Percentiles rank a stretch among this genome's conserved stretches.
phyloP scores from a whole-genome alignment of 2,797 vertebrate species.

The Megalops cyprinoides region DNA sequence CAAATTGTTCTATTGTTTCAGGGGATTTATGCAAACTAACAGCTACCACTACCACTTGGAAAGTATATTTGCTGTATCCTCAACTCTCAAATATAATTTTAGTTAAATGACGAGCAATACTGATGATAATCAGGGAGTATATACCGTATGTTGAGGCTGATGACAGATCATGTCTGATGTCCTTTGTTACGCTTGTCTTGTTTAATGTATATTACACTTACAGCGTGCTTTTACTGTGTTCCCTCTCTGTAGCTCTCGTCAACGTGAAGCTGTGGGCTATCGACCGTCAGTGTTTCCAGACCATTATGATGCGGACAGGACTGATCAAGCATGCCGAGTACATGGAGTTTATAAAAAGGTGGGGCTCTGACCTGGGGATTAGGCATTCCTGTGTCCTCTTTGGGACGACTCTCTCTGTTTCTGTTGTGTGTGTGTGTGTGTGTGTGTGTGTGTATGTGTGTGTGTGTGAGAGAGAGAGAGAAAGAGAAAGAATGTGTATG shows the following conservation, averaged over 20 bases:
- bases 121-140: too few relatives aligned
- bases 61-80: not conserved
- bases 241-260: slow-evolving; percentile 59
- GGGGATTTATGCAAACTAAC: not conserved
- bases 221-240: slow-evolving; percentile 5
- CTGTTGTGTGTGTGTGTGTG: not conserved
- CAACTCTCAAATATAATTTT: not conserved
- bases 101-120: not conserved
- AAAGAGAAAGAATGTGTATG: too few relatives aligned
- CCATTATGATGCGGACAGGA: slow-evolving; percentile 81
- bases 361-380: not conserved
- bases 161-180: too few relatives aligned
- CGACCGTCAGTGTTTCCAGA: slow-evolving; percentile 79
- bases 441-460: not conserved
- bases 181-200: too few relatives aligned
- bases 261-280: slow-evolving; percentile 80
- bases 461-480: too few relatives aligned
- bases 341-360: slow-evolving; percentile 79
- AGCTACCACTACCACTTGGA: not conserved
- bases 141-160: too few relatives aligned
- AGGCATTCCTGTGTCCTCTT: not conserved
- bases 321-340: slow-evolving; percentile 78
- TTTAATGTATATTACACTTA: too few relatives aligned
- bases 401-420: not conserved
- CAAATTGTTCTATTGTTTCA: too few relatives aligned